Evolutionary conservation across 2,888 invertebrate genomes (phyloP).

Genomic region (Harmothoe impar): DNA sequence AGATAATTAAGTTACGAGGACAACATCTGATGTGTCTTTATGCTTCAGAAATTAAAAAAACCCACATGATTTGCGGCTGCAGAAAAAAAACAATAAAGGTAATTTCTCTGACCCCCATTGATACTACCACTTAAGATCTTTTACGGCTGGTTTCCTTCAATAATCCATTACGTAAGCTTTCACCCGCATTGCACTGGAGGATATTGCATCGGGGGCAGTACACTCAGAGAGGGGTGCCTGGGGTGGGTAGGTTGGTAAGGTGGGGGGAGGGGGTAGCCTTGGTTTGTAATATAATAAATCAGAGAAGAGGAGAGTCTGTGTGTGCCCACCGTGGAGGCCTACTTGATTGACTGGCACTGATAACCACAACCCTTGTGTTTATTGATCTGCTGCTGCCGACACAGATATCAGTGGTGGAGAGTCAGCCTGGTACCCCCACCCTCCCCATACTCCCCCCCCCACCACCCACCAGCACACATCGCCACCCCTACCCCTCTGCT

Average conservation of each 20-base stretch:
- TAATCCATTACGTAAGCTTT: background rate
- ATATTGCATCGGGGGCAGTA: background rate
- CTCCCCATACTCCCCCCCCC: background rate
- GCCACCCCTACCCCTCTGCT: background rate
- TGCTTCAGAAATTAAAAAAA: background rate
- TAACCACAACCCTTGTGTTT: constrained; percentile 45
- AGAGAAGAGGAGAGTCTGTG: constrained; percentile 20
- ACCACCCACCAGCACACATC: too few relatives aligned
- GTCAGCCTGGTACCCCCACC: background rate
- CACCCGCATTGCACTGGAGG: too few relatives aligned
- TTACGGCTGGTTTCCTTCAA: background rate
- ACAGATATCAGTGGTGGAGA: background rate
- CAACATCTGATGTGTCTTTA: background rate
- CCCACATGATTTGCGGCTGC: too few relatives aligned
- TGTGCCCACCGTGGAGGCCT: background rate
- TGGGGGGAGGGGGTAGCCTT: background rate
- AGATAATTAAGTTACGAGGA: constrained; percentile 9
- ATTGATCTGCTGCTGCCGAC: constrained; percentile 16
- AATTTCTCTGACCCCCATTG: background rate
- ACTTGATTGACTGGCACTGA: constrained; percentile 43
- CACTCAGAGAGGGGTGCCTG: background rate
- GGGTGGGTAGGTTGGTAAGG: background rate
- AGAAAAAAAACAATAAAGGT: background rate
- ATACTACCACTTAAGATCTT: background rate
- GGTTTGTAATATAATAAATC: constrained; percentile 31